These are phyloP conservation scores for Holothuria leucospilota DNA, from an alignment of 53 echinoderm and acorn worm species.

Conservation along the genomic window DNA sequence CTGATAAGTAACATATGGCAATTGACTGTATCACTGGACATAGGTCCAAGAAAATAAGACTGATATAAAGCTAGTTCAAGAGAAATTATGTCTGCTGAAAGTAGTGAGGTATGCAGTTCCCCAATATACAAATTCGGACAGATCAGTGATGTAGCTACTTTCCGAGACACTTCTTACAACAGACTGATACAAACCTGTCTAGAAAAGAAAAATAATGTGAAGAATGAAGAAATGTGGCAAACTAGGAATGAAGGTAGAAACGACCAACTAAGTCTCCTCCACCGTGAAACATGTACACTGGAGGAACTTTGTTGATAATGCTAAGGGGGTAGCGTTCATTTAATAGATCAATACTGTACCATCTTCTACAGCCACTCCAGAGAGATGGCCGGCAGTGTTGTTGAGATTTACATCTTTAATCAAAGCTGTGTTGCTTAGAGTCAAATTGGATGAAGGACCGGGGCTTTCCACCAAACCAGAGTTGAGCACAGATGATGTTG, in stretches of 20 bases:
- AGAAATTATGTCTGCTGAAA: no score
- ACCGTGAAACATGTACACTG: neutral
- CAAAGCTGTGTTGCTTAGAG: slow-evolving; percentile 30
- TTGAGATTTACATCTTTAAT: slow-evolving; percentile 24
- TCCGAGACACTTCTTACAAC: no score
- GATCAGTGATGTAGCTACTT: no score
- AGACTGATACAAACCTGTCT: slow-evolving; percentile 36
- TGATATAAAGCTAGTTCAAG: no score
- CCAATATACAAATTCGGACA: no score
- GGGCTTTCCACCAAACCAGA: slow-evolving; percentile 3
- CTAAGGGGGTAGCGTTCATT: slow-evolving; percentile 6
- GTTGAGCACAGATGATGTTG: slow-evolving; percentile 21
- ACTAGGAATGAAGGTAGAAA: no score
- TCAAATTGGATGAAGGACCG: slow-evolving; percentile 19
- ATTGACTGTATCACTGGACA: no score
- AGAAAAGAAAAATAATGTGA: no score
- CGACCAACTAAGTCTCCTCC: neutral
- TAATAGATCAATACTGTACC: slow-evolving; percentile 49
- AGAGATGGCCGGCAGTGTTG: slow-evolving; percentile 22
- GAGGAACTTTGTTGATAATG: slow-evolving; percentile 29
- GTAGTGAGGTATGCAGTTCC: no score
- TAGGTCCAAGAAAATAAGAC: no score
- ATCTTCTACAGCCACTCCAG: slow-evolving; percentile 45
- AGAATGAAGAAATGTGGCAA: no score
- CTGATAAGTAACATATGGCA: no score